Base-by-base conservation (phyloP, 2,113 vertebrate species). In the Stigmatopora argus region DNA sequence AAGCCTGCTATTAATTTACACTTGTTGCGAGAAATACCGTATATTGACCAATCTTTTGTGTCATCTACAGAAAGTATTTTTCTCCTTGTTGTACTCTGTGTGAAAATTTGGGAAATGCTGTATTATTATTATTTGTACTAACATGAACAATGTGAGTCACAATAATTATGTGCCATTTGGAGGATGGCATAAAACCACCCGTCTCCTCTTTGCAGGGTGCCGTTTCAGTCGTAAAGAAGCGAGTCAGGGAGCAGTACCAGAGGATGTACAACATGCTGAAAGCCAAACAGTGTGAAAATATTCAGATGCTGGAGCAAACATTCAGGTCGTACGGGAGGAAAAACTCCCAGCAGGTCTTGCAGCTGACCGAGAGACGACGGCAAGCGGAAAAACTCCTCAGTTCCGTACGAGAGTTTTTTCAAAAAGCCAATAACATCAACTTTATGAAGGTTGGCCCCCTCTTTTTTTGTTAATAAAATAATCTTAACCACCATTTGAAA, bases 181-280 rank as follows among this genome's bases (percentile, higher is more conserved):
- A 7, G 2, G 19, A 41, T 2, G 19, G 11, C 41, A n/a, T 12
- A 61, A 21, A 10, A 41, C 35, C n/a, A 6, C 18, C 12, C 3
- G 7, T 14, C 21, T 31, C 17, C 61, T 60, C 18, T 19, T 23
- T 38, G 0, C 85, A 99, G 96, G 95, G 96, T 77, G 95, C 96
- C 57, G 94, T 98, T 80, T 94, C 84, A 84, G 94, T 98, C 64
- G 92, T 99, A 80, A 98, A 97, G 84, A 94, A 97, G 0, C 93
- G 93, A 66, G 95, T 94, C 46, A 90, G 92, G 52, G 85, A 93
- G 71, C 95, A 98, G 84, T 98, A 98, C 0, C 94, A 96, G 85
- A 94, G 94, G 87, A 94, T 99, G 93, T 95, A 96, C 68, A 92
- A 94, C 78, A 90, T 98, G 79, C 87, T 99, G 47, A 94, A 98